Evolutionary conservation across 2,888 invertebrate genomes (phyloP).

Genomic region (Drosophila anomelani): DNA sequence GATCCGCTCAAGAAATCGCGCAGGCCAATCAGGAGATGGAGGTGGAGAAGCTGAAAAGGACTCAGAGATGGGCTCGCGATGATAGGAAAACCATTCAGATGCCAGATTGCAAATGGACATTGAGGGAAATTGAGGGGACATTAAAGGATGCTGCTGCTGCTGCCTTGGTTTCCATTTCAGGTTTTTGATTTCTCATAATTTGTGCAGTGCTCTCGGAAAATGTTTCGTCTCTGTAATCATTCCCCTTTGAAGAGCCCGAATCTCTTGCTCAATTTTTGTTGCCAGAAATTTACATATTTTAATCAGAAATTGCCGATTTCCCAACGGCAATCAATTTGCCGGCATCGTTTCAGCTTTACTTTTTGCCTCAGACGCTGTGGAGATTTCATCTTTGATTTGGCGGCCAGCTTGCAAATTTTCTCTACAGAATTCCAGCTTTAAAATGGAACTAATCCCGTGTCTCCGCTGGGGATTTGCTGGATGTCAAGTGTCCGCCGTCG

Average conservation of each 20-base stretch:
- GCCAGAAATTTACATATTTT: slow-evolving; percentile 69
- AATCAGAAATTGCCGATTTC: slow-evolving; percentile 65
- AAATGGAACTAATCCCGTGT: slow-evolving; percentile 39
- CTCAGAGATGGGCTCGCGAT: slow-evolving; percentile 54
- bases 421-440: slow-evolving; percentile 27
- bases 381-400: slow-evolving; percentile 38
- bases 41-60: slow-evolving; percentile 1
- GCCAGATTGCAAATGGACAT: slow-evolving; percentile 31
- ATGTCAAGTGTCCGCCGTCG: slow-evolving; percentile 37
- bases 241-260: slow-evolving; percentile 45
- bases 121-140: slow-evolving; percentile 12
- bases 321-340: slow-evolving; percentile 64
- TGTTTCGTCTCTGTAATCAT: slow-evolving; percentile 28
- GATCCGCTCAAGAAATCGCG: slow-evolving; percentile 52
- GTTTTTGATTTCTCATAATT: slow-evolving; percentile 53
- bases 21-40: slow-evolving; percentile 38
- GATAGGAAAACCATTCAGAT: slow-evolving; percentile 54
- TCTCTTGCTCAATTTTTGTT: slow-evolving; percentile 30
- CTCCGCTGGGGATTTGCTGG: slow-evolving; percentile 25
- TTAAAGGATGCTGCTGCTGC: slow-evolving; percentile 18
- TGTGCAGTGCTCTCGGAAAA: slow-evolving; percentile 23
- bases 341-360: slow-evolving; percentile 9
- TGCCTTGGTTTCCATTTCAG: slow-evolving; percentile 31
- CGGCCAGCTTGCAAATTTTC: slow-evolving; percentile 14
- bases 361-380: slow-evolving; percentile 4